Conservation (phyloP, 2,888 invertebrate species). For the Asteroscopus sphinx region DNA sequence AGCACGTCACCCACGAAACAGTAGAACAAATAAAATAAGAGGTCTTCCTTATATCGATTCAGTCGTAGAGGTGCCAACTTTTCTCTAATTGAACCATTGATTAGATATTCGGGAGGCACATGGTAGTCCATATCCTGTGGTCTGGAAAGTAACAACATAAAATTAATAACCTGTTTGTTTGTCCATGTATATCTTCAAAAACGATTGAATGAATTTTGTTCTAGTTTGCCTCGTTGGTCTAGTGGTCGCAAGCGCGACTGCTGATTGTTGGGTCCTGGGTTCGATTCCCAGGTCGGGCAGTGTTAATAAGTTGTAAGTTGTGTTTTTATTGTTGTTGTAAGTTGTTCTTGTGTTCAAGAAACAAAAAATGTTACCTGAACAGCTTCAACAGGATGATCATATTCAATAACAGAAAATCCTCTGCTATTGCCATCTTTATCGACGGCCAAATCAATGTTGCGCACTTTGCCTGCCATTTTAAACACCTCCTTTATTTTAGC, state of each 20-base stretch:
- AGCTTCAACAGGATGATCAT: conserved; percentile 99
- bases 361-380: conserved; percentile 91
- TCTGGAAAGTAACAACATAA: conserved; percentile 81
- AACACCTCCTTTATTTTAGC: conserved; percentile 98
- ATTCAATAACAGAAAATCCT: conserved; percentile 98
- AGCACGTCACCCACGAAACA: conserved; percentile 99
- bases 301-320: no score
- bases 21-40: conserved; percentile 99
- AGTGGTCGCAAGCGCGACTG: no score
- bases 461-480: conserved; percentile 98
- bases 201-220: no score
- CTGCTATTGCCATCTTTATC: conserved; percentile 99
- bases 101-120: conserved; percentile 99
- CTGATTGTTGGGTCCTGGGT: no score
- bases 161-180: no score
- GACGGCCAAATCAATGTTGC: conserved; percentile 96
- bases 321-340: no score
- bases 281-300: no score
- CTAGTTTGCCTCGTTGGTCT: no score
- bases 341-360: no score
- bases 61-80: conserved; percentile 98
- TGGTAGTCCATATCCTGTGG: conserved; percentile 99
- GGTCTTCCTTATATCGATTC: conserved; percentile 99
- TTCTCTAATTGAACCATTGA: conserved; percentile 98
- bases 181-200: no score